A percentile compares a stretch with the other conserved stretches of the same genome.
Evolutionary conservation across 2,113 vertebrate genomes (phyloP).

Genomic region (Cichladusa arquata): DNA sequence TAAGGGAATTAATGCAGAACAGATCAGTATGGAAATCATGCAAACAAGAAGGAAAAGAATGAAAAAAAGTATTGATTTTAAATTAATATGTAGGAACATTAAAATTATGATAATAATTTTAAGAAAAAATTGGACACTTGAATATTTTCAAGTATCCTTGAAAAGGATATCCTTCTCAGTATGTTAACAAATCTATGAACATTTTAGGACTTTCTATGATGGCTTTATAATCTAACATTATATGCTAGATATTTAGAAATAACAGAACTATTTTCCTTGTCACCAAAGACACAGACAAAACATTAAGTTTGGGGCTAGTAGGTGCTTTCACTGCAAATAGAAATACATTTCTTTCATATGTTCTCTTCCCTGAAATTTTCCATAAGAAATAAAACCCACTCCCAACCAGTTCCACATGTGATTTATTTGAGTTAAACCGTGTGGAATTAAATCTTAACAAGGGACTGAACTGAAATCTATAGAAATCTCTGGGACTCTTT

Average conservation of each 20-base stretch:
- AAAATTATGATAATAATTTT: background rate
- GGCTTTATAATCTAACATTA: background rate
- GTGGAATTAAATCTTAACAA: conserved; percentile 30
- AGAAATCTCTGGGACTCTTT: conserved; percentile 20
- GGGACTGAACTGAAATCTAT: background rate
- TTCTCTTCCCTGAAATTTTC: background rate
- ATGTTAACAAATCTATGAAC: background rate
- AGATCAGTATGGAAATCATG: background rate
- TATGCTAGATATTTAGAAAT: background rate
- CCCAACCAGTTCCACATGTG: background rate
- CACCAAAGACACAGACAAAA: conserved; percentile 12
- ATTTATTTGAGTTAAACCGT: conserved; percentile 3
- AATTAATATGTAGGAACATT: background rate
- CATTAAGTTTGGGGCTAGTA: background rate
- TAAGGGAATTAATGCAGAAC: background rate
- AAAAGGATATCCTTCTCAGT: too few species aligned
- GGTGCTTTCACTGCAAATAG: background rate
- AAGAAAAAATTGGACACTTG: background rate
- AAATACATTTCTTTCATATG: background rate
- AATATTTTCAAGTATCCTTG: too few species aligned
- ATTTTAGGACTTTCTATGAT: background rate
- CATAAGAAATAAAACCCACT: background rate
- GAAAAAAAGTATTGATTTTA: background rate
- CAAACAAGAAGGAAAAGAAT: background rate
- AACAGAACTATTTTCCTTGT: background rate